Evolutionary conservation across 1,140 invertebrate genomes (phyloP), one percentile per base, ranked within the genome.

Genomic region (Cecropterus lyciades): DNA sequence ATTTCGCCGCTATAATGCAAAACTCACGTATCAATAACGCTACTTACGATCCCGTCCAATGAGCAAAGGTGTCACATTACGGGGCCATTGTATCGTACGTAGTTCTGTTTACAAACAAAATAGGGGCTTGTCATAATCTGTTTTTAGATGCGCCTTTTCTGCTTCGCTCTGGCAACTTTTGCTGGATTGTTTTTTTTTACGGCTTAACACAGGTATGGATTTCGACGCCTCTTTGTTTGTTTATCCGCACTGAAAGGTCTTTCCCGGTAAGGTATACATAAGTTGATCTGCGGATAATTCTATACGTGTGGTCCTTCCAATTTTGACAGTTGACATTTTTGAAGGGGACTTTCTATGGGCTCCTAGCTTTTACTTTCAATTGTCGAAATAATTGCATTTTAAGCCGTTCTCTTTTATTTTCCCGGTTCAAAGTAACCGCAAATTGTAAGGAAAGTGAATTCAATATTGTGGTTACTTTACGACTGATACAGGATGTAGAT

Each of bases 81-180:
- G 70, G 55, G 14, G 33, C 62, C 77, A 69, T 89, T 91, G 85
- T 89, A 63, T 67, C 56, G 59, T 45, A 56, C 68, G 67, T 75
- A 82, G 67, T 77, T 76, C 48, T 91, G 89, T 91, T 91, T 91
- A 91, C 87, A 91, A 91, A 91, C 89, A 91, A 84, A 91, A 91
- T 86, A 91, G 80, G 81, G 84, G 87, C 84, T 84, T 88, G 87
- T 89, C 84, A 87, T 89, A 91, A 91, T 89, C 89, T 89, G 80
- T 89, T 89, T 90, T 91, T 79, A 75, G 79, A 89, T 81, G 73
- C 76, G 74, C 75, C 85, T 80, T 79, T 83, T 82, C 82, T 85
- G 85, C 80, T 82, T 84, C 77, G 81, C 79, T 88, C 79, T 87
- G 76, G 73, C 78, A 81, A 88, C 77, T 85, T 84, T 86, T 80